A percentile compares a stretch with the other conserved stretches of the same genome.
Evolutionary conservation across 2,888 invertebrate species (phyloP).

Genomic region (Deilephila porcellus): DNA sequence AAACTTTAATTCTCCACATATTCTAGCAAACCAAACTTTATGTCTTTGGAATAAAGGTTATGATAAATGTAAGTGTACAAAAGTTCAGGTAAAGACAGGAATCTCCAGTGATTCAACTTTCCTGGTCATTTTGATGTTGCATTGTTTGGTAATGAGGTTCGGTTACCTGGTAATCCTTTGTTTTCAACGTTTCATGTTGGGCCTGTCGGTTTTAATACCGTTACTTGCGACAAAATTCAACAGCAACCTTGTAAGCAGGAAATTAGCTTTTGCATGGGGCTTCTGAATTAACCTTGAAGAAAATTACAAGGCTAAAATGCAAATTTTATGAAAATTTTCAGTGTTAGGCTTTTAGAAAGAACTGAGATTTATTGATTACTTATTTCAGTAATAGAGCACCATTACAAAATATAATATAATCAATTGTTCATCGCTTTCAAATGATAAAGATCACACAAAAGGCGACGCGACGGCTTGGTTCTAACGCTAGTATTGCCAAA

Average conservation of each 20-base stretch:
- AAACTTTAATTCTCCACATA: conserved; percentile 9
- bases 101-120: conserved; percentile 46
- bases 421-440: no score
- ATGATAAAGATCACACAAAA: no score
- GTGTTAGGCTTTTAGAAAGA: no score
- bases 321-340: not conserved
- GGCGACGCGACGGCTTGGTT: no score
- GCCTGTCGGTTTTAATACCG: not conserved
- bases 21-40: conserved; percentile 2
- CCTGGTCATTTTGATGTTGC: conserved; percentile 38
- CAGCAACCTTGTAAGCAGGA: conserved; percentile 25
- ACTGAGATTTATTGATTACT: no score
- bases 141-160: conserved; percentile 40
- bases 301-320: conserved; percentile 12
- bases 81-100: conserved; percentile 33
- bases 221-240: not conserved
- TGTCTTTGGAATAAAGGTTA: not conserved
- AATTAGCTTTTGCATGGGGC: conserved; percentile 16
- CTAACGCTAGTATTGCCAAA: no score
- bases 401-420: no score
- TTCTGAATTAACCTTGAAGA: conserved; percentile 21
- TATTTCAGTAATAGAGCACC: no score
- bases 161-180: conserved; percentile 17
- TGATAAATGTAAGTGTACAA: not conserved
- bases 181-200: not conserved